A percentile compares a stretch with the other conserved stretches of the same genome.
Evolutionary conservation across 2,113 vertebrate genomes (phyloP).

Genomic region (Osmerus mordax): DNA sequence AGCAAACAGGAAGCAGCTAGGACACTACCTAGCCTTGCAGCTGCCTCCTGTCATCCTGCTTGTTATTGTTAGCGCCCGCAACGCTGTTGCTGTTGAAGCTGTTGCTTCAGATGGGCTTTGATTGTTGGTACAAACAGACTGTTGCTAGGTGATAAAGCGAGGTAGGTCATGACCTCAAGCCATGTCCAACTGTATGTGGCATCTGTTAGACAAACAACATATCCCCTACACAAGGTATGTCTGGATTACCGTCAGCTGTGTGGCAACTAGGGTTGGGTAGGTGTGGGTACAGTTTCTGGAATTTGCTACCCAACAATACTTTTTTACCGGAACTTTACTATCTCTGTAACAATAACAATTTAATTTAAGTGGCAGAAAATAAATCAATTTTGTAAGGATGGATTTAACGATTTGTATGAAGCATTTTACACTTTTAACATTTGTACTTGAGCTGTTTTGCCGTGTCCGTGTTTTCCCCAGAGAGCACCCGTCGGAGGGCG

Average conservation of each 20-base stretch:
- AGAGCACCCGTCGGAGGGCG: conserved; percentile 84
- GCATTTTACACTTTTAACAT: not conserved
- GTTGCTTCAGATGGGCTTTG: conserved; percentile 17
- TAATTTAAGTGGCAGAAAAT: too few species aligned
- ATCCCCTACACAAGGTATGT: conserved; percentile 6
- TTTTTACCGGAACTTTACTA: too few species aligned
- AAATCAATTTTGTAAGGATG: too few species aligned
- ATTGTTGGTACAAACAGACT: conserved; percentile 56
- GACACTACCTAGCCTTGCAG: conserved; percentile 35
- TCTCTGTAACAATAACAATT: too few species aligned
- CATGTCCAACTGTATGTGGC: conserved; percentile 15
- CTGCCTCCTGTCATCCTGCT: conserved; percentile 55
- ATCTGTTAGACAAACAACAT: conserved; percentile 22
- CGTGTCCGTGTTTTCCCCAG: conserved; percentile 55
- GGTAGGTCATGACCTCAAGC: conserved; percentile 41
- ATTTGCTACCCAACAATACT: too few species aligned
- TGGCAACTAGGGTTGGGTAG: not conserved
- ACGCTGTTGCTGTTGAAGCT: conserved; percentile 13
- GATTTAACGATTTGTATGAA: too few species aligned
- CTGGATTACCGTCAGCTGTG: not conserved
- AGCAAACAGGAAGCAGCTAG: too few species aligned
- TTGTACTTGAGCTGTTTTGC: not conserved
- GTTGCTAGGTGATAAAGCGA: conserved; percentile 63
- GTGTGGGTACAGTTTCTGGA: too few species aligned
- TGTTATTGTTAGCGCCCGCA: conserved; percentile 56